Evolutionary conservation across 2,113 vertebrate genomes (phyloP).

Genomic region (Tychaedon coryphoeus): DNA sequence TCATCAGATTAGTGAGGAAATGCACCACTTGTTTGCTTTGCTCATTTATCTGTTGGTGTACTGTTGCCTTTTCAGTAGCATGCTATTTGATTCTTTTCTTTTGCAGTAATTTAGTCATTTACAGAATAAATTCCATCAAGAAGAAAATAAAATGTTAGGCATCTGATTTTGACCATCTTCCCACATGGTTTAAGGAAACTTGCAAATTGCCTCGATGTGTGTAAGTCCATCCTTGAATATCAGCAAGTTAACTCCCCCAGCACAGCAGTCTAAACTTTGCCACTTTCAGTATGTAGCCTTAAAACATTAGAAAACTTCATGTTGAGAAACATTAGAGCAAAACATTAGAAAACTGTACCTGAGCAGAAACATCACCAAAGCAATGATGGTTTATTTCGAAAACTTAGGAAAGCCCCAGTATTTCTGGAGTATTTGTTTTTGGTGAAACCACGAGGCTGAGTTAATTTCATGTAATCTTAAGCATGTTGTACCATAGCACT

Average conservation of each 20-base stretch:
- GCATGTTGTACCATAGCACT: fast-evolving
- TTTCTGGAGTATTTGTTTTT: background rate
- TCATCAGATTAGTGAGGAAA: background rate
- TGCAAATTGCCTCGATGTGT: background rate
- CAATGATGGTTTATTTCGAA: background rate
- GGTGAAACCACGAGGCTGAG: background rate
- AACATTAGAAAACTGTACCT: background rate
- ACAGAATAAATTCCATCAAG: background rate
- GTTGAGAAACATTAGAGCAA: background rate
- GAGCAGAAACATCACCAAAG: background rate
- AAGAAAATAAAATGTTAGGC: background rate
- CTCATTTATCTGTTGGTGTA: background rate
- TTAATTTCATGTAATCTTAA: background rate
- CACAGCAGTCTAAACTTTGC: background rate
- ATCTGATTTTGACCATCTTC: background rate
- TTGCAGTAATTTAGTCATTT: background rate
- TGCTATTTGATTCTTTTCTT: background rate
- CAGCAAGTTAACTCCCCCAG: background rate
- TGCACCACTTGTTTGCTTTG: background rate
- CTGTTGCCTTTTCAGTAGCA: background rate
- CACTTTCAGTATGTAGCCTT: background rate
- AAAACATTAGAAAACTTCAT: background rate
- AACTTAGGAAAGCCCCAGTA: background rate
- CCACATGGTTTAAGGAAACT: background rate
- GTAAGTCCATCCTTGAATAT: background rate